phyloP scores from a whole-genome alignment of 92 coral and sea anemone species.

The Umimayanthus kanabou region DNA sequence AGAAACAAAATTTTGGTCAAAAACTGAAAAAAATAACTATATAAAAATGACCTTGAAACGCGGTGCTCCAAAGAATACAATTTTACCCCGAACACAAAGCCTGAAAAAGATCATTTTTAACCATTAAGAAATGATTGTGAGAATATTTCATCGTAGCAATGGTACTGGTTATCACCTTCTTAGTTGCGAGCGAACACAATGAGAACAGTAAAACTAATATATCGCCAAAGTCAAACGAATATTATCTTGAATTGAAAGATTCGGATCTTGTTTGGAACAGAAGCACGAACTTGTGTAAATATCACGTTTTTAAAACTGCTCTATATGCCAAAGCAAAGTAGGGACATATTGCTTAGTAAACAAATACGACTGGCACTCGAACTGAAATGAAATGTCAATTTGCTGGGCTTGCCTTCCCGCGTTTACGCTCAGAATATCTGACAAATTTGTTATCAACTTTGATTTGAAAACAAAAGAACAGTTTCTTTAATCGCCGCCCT shows the following conservation, averaged over 20 bases:
- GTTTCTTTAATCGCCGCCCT: conserved; percentile 9
- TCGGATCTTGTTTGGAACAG: neutral
- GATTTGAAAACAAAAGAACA: conserved; percentile 37
- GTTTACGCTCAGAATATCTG: conserved; percentile 10
- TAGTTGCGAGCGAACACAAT: neutral
- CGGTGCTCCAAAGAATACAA: neutral
- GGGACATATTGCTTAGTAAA: conserved; percentile 68
- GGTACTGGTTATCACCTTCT: neutral
- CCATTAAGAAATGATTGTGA: neutral
- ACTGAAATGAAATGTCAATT: conserved; percentile 17
- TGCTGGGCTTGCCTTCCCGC: neutral
- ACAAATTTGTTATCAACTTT: conserved; percentile 15
- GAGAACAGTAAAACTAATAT: neutral
- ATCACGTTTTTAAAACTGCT: conserved; percentile 39
- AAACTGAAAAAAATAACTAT: neutral
- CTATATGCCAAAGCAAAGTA: conserved; percentile 57
- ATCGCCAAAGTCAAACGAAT: conserved; percentile 12
- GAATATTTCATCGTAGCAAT: conserved; percentile 14
- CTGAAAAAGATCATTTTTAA: neutral
- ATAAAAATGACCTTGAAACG: conserved; percentile 16
- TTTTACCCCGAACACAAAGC: neutral
- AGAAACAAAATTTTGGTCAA: neutral
- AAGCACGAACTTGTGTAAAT: conserved; percentile 23
- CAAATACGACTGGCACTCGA: conserved; percentile 48
- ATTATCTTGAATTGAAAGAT: neutral